These are phyloP conservation scores for Illadopsis cleaveri DNA, from an alignment of 2,113 vertebrate genomes.

Conservation along the genomic window DNA sequence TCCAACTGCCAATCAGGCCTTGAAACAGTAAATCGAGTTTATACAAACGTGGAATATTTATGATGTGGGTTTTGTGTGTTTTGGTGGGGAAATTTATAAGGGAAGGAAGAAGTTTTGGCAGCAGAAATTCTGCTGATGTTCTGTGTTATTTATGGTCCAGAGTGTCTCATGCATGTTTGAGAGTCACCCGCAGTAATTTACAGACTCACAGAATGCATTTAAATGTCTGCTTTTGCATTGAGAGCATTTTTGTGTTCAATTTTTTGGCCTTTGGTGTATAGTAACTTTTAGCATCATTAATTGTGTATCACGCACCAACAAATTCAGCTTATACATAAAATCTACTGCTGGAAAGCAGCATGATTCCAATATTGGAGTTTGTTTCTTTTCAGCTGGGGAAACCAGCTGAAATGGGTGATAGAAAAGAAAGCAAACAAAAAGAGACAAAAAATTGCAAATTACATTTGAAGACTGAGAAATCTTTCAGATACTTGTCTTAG, in stretches of 20 bases:
- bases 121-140: neutral
- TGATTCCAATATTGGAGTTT: neutral
- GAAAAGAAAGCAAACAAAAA: neutral
- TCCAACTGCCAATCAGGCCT: neutral
- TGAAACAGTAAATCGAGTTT: neutral
- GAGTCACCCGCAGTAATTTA: neutral
- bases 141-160: neutral
- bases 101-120: neutral
- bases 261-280: neutral
- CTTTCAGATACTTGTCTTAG: neutral
- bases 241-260: neutral
- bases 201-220: neutral
- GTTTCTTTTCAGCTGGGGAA: neutral
- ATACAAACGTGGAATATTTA: neutral
- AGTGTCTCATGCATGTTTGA: neutral
- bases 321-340: neutral
- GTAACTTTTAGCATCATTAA: neutral
- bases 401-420: neutral
- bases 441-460: neutral
- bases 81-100: slow-evolving; percentile 19
- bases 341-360: neutral
- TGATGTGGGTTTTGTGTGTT: neutral
- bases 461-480: neutral
- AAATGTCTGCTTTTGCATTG: neutral
- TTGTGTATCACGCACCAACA: neutral